These are phyloP conservation scores for Nerophis ophidion DNA, from an alignment of 2,113 vertebrate genomes.

Conservation along the genomic window DNA sequence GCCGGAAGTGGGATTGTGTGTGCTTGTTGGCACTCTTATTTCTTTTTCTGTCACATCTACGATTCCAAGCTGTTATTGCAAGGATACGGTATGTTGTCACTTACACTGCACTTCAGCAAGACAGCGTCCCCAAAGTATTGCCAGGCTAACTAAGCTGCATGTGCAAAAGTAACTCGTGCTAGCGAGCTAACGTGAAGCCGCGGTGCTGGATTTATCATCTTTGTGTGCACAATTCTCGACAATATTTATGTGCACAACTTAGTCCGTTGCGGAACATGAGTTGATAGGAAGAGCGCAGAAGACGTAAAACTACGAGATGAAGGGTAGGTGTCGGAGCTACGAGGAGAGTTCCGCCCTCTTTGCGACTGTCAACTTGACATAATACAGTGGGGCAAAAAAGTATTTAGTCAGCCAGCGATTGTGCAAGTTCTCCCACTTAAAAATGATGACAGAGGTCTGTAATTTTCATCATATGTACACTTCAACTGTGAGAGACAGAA, in stretches of 20 bases:
- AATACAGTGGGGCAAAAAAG: no score
- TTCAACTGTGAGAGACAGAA: no score
- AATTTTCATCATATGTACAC: no score
- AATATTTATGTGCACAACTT: no score
- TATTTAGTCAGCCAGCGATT: no score
- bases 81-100: slow-evolving; percentile 28
- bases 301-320: not conserved
- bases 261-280: not conserved
- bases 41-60: not conserved
- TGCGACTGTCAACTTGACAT: no score
- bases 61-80: not conserved
- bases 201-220: not conserved
- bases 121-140: not conserved
- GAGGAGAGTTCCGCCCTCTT: no score
- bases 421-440: no score
- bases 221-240: no score
- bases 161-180: slow-evolving; percentile 16
- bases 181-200: slow-evolving; percentile 18
- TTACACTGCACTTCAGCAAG: not conserved
- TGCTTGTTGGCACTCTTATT: not conserved
- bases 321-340: no score
- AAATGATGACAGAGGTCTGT: no score
- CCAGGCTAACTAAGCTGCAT: slow-evolving; percentile 38
- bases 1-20: slow-evolving; percentile 6
- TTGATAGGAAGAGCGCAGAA: not conserved